These are phyloP conservation scores for Amphimedon queenslandica DNA, from an alignment of 37 sponge, comb jelly and placozoan genomes.

Conservation along the genomic window DNA sequence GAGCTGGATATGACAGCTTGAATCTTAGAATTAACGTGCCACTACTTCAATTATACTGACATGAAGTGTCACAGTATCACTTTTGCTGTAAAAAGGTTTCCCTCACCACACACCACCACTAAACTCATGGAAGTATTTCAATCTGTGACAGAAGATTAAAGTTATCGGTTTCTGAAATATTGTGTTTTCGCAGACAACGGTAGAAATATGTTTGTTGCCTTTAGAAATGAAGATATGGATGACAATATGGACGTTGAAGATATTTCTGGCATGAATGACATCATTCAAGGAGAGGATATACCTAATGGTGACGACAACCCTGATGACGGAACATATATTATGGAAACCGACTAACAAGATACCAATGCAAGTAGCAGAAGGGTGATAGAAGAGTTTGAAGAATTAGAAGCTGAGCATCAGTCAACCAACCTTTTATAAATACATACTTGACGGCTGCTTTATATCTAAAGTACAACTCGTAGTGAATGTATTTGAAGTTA, in stretches of 20 bases:
- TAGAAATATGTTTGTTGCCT: constrained; percentile 29
- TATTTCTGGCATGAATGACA: background rate
- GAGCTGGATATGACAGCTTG: constrained; percentile 21
- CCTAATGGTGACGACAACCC: background rate
- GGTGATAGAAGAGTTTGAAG: constrained; percentile 3
- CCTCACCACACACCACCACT: background rate
- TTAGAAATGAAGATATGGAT: background rate
- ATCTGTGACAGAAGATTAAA: constrained; percentile 2
- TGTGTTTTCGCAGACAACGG: constrained; percentile 22
- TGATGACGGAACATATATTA: background rate
- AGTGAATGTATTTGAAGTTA: background rate
- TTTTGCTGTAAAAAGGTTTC: constrained; percentile 14
- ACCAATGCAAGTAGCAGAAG: background rate
- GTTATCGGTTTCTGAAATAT: background rate
- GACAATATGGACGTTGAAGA: background rate
- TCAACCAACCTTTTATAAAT: background rate
- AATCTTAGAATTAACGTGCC: constrained; percentile 20
- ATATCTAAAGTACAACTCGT: background rate
- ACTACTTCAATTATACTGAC: constrained; percentile 4
- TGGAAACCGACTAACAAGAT: background rate
- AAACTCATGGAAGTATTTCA: background rate
- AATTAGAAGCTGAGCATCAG: constrained; percentile 1
- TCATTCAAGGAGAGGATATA: background rate
- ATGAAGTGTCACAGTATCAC: background rate
- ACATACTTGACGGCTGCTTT: background rate